These are phyloP conservation scores for Mus spicilegus DNA, from an alignment of 2,113 vertebrate species.

Conservation along the genomic window DNA sequence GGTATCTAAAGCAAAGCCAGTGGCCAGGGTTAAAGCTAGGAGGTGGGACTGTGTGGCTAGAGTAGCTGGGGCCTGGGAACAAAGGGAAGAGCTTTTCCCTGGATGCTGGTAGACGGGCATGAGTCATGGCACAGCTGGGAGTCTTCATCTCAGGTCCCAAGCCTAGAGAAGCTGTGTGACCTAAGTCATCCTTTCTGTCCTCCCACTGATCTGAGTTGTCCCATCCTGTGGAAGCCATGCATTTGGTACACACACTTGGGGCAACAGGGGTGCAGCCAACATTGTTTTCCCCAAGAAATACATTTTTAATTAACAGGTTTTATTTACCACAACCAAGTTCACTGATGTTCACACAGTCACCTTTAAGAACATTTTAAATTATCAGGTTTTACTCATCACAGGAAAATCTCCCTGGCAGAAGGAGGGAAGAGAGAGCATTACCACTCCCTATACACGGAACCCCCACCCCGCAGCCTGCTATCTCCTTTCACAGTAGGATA, in stretches of 20 bases:
- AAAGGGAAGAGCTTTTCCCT: background rate
- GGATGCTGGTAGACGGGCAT: fast-evolving
- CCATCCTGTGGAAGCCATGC: fast-evolving
- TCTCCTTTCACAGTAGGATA: background rate
- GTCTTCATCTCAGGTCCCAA: fast-evolving
- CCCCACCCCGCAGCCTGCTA: background rate
- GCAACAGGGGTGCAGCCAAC: constrained; percentile 69
- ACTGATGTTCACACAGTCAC: constrained; percentile 80
- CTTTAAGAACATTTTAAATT: constrained; percentile 87
- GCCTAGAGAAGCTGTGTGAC: background rate
- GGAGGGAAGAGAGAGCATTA: constrained; percentile 56
- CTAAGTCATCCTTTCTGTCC: fast-evolving
- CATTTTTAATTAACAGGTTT: constrained; percentile 87
- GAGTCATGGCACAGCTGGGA: background rate
- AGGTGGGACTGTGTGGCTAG: fast-evolving
- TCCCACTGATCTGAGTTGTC: fast-evolving
- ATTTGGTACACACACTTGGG: background rate
- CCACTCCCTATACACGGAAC: background rate
- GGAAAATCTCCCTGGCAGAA: constrained; percentile 73
- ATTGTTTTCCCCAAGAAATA: constrained; percentile 76
- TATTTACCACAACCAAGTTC: constrained; percentile 85
- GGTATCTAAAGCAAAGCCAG: too few relatives aligned
- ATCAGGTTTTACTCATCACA: constrained; percentile 88
- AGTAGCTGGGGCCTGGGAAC: fast-evolving
- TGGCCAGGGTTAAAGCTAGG: fast-evolving